Evolutionary conservation across 2,113 vertebrate genomes (phyloP), one percentile per base, ranked within the genome.

Genomic region (Sula dactylatra): DNA sequence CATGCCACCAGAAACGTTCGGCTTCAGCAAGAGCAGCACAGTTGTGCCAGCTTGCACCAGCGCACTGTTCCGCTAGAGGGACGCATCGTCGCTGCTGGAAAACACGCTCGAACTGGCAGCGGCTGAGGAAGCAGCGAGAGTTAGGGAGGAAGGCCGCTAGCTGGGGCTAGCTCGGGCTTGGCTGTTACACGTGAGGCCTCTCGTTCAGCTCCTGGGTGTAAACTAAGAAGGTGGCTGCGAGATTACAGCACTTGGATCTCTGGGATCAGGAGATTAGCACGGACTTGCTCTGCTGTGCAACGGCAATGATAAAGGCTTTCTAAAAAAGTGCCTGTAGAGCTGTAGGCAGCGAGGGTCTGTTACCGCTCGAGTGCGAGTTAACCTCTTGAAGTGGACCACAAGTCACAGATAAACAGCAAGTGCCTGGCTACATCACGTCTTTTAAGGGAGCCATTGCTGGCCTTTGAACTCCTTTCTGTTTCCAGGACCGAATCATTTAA

Each of bases 41-140:
- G 24, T 1, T 3, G n/a, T 0, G 18, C 6, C 38, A 25, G 34
- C 69, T 4, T 93, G 96, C 93, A 95, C 2, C 65, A 21, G 74
- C 82, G 6, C 3, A 1, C 55, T 2, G 79, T 7, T 44, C 94
- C 93, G 7, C 94, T 80, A 96, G 94, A 92, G 96, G 96, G 96
- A 82, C 5, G 56, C 2, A 13, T 24, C 3, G 11, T 13, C 22
- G 5, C 69, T 9, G 55, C 88, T 31, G 91, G 49, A 34, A 32
- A 54, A 66, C 1, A 4, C 4, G 5, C 49, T 49, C 4, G 2
- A 31, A 6, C n/a, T 7, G 8, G 21, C 54, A 8, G 74, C 14
- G 5, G 40, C 11, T 49, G 2, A 6, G 3, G 3, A 36, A 55
- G 77, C n/a, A 8, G 64, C 2, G 4, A 66, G 45, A 18, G 82